A percentile compares a stretch with the other conserved stretches of the same genome.
These are phyloP conservation scores for Vanessa tameamea DNA, from an alignment of 1,140 invertebrate genomes.

Conservation along the genomic window DNA sequence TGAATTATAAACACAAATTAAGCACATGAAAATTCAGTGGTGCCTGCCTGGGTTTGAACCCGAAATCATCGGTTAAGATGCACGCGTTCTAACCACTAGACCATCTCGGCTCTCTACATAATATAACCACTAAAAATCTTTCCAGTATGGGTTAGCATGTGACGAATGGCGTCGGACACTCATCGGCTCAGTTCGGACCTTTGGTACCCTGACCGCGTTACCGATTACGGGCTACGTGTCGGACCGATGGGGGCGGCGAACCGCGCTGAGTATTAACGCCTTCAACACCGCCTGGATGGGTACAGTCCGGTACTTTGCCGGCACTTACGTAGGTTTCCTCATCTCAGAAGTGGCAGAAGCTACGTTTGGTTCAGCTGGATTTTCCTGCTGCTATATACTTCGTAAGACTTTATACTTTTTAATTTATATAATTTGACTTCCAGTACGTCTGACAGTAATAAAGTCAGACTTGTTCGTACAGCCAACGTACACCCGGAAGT, in stretches of 20 bases:
- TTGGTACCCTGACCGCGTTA: constrained; percentile 77
- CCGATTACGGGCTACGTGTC: constrained; percentile 85
- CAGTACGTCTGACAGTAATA: too few species aligned
- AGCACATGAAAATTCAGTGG: too few species aligned
- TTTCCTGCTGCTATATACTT: constrained; percentile 69
- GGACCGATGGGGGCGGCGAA: constrained; percentile 84
- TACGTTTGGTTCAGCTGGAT: constrained; percentile 75
- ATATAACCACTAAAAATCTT: neutral
- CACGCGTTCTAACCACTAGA: too few species aligned
- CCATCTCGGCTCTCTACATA: neutral
- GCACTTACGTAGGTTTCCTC: constrained; percentile 83
- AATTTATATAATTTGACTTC: too few species aligned
- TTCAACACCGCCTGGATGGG: constrained; percentile 82
- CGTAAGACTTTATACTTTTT: constrained; percentile 44
- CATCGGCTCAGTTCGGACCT: constrained; percentile 43
- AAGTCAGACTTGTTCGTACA: too few species aligned
- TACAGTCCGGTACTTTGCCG: constrained; percentile 83
- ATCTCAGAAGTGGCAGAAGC: constrained; percentile 84
- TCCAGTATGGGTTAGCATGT: constrained; percentile 45
- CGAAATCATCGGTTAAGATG: too few species aligned
- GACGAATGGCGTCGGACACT: constrained; percentile 47
- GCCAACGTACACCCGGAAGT: too few species aligned
- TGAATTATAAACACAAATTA: too few species aligned
- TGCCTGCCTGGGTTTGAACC: too few species aligned
- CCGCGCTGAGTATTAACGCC: constrained; percentile 82